Evolutionary conservation across 2,797 vertebrate genomes (phyloP).

Genomic region (Streptopelia turtur): DNA sequence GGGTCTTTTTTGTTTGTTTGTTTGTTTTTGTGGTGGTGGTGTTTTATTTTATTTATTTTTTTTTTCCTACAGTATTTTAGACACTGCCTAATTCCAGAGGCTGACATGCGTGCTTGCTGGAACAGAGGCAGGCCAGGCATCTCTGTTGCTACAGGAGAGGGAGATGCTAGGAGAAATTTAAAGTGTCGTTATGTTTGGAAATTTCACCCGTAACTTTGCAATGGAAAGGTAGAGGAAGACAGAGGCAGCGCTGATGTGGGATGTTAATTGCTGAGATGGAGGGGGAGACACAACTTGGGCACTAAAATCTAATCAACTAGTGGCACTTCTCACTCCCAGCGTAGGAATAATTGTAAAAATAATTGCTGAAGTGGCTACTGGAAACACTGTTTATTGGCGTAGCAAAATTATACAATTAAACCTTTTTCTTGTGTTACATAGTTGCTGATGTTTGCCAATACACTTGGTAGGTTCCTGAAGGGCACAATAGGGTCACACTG

Average conservation of each 20-base stretch:
- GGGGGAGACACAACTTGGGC: conserved; percentile 1
- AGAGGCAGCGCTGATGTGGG: background rate
- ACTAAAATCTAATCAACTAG: conserved; percentile 27
- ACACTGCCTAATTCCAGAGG: conserved; percentile 53
- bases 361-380: background rate
- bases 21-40: too few relatives aligned
- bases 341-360: background rate
- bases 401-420: background rate
- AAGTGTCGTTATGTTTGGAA: background rate
- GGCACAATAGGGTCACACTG: background rate
- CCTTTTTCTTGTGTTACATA: background rate
- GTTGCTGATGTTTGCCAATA: background rate
- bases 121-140: conserved; percentile 59
- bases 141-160: background rate
- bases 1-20: too few relatives aligned
- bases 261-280: background rate
- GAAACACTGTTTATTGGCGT: background rate
- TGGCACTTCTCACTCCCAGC: background rate
- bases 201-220: conserved; percentile 7
- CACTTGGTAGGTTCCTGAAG: background rate
- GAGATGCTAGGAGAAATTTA: background rate
- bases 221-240: background rate
- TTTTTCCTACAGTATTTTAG: background rate
- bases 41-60: background rate
- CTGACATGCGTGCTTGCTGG: conserved; percentile 44